phyloP scores from a whole-genome alignment of 2,888 invertebrate species.

The Scaptodrosophila latifasciaeformis region DNA sequence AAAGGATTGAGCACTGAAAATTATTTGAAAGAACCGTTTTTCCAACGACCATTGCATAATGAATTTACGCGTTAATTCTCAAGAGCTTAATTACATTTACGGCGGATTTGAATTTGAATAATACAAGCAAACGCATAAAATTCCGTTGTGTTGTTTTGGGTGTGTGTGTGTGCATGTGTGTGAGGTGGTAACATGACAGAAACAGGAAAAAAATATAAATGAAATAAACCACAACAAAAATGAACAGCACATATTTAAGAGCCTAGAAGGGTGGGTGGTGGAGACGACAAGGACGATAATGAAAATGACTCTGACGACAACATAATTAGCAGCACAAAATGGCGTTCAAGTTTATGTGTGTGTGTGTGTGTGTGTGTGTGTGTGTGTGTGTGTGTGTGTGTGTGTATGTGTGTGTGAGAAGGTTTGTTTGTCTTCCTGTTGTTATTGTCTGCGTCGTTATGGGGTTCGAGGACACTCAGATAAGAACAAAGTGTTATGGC shows the following conservation, averaged over 20 bases:
- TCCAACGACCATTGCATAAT: slow-evolving; percentile 25
- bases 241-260: too few relatives aligned
- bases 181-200: slow-evolving; percentile 4
- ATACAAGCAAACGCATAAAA: slow-evolving; percentile 48
- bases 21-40: not conserved
- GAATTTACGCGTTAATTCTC: slow-evolving; percentile 59
- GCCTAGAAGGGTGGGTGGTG: too few relatives aligned
- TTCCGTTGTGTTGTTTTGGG: slow-evolving; percentile 26
- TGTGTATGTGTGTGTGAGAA: not conserved
- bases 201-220: slow-evolving; percentile 28
- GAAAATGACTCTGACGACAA: slow-evolving; percentile 25
- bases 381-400: not conserved
- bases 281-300: slow-evolving; percentile 9
- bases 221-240: slow-evolving; percentile 2
- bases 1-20: slow-evolving; percentile 44
- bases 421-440: too few relatives aligned
- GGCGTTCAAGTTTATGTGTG: slow-evolving; percentile 29
- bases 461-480: not conserved
- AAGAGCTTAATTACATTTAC: slow-evolving; percentile 65
- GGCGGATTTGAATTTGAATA: slow-evolving; percentile 61
- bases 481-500: not conserved
- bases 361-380: not conserved
- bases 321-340: slow-evolving; percentile 49
- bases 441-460: too few relatives aligned
- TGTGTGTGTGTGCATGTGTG: slow-evolving; percentile 1